These are phyloP conservation scores for Lochmaea crataegi DNA, from an alignment of 2,888 invertebrate genomes.

Conservation along the genomic window DNA sequence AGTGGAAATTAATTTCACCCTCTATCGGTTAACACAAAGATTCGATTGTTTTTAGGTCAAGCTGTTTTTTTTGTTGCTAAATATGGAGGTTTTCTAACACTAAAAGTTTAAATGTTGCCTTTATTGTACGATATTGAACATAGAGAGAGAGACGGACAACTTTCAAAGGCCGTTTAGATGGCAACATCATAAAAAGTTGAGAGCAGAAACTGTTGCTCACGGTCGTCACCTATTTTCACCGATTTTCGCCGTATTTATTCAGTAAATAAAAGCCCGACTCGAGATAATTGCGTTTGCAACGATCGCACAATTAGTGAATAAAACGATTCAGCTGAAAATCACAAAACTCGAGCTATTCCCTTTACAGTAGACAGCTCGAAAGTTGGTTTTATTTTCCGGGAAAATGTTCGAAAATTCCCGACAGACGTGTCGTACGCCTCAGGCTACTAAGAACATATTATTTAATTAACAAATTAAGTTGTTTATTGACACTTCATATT, in stretches of 20 bases:
- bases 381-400: conserved; percentile 25
- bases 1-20: too few species aligned
- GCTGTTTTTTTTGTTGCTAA: too few species aligned
- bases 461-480: conserved; percentile 1
- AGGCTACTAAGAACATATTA: neutral
- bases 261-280: conserved; percentile 61
- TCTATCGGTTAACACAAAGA: too few species aligned
- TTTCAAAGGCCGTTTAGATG: conserved; percentile 45
- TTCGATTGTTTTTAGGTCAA: too few species aligned
- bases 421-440: conserved; percentile 9
- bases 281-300: conserved; percentile 64
- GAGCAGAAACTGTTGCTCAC: conserved; percentile 57
- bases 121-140: conserved; percentile 38
- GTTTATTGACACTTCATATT: neutral
- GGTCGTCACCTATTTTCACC: conserved; percentile 47
- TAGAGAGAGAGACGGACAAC: conserved; percentile 43
- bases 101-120: neutral
- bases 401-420: conserved; percentile 15
- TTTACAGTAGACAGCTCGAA: conserved; percentile 23
- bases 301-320: conserved; percentile 64
- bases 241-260: conserved; percentile 61
- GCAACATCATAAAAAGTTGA: conserved; percentile 35
- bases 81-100: neutral
- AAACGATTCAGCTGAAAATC: conserved; percentile 63
- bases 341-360: conserved; percentile 42